These are phyloP conservation scores for Trichopoda pennipes DNA, from an alignment of 2,888 invertebrate genomes.

Conservation along the genomic window DNA sequence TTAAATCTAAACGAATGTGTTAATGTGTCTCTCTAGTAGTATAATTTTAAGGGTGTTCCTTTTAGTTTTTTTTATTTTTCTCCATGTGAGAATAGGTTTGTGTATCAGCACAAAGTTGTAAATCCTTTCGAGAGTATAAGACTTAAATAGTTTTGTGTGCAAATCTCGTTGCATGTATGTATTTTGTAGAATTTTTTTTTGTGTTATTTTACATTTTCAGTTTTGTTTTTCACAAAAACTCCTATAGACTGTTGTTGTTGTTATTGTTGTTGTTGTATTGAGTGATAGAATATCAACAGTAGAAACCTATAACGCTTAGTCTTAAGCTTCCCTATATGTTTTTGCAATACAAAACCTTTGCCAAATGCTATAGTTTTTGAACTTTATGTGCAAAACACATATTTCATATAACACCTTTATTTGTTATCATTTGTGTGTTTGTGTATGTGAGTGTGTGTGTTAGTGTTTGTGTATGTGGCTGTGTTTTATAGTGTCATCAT, in stretches of 20 bases:
- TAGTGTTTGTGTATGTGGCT: conserved; percentile 10
- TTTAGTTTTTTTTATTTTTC: background rate
- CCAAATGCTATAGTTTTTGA: conserved; percentile 65
- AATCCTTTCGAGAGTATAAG: conserved; percentile 72
- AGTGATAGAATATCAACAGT: conserved; percentile 10
- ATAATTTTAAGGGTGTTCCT: conserved; percentile 17
- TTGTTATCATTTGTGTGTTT: background rate
- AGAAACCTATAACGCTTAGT: conserved; percentile 77
- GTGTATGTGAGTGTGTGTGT: background rate
- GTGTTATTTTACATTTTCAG: background rate
- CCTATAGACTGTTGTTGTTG: background rate
- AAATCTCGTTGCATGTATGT: conserved; percentile 74
- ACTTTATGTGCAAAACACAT: conserved; percentile 55
- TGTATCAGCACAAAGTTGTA: conserved; percentile 55
- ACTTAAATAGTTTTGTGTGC: conserved; percentile 74
- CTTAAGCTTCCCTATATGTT: conserved; percentile 75
- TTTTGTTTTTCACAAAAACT: conserved; percentile 11
- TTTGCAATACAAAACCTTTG: conserved; percentile 59
- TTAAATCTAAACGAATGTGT: conserved; percentile 63
- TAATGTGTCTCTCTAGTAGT: conserved; percentile 54
- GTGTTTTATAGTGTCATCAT: conserved; percentile 27
- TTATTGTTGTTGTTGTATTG: conserved; percentile 10
- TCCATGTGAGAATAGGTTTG: background rate
- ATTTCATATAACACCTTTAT: conserved; percentile 30
- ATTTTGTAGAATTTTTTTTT: conserved; percentile 40